Evolutionary conservation across 2,113 vertebrate species (phyloP), one percentile per base, ranked within the genome.

Genomic region (Papio anubis): DNA sequence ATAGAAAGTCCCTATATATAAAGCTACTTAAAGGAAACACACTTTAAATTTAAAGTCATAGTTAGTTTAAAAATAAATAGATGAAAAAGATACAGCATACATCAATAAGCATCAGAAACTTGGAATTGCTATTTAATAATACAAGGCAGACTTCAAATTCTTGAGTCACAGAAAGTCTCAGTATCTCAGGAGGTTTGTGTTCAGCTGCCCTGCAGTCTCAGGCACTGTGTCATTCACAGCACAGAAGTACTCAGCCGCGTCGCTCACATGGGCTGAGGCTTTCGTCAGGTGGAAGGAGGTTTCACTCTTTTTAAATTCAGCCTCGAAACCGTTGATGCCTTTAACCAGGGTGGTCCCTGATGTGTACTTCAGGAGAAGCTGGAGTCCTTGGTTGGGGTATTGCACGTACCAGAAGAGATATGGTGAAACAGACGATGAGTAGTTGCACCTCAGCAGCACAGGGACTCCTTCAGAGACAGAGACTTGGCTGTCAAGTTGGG

Each of bases 221-320:
- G 57, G 5, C 50, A 82, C 89, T 88, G 88, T 96, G 97, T 79
- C 75, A 61, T 40, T 93, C 57, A 92, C 13, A 78, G 59, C 92
- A 80, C 87, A 96, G 75, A 94, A 92, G 79, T 97, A 93, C 18
- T 25, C 4, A 14, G 90, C 93, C 0, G 84, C 64, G 18, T 97
- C 68, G 0, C 38, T 92, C 55, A 40, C 8, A 13, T 70, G 64
- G 8, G n/a, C 90, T 59, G 76, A 43, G 17, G 1, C 16, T 61
- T 98, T 97, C 50, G 0, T 82, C 66, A 96, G 30, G 72, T 96
- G 82, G 40, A 97, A 97, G 32, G 96, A 96, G 18, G 88, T 52
- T 50, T 97, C 90, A 25, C 10, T 70, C 66, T 81, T 90, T 0
- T 6, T 88, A 23, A 85, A 57, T 43, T 82, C 76, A 57, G 82